These are phyloP conservation scores for Pachyuromys duprasi DNA, from an alignment of 2,797 vertebrate genomes.

Conservation along the genomic window DNA sequence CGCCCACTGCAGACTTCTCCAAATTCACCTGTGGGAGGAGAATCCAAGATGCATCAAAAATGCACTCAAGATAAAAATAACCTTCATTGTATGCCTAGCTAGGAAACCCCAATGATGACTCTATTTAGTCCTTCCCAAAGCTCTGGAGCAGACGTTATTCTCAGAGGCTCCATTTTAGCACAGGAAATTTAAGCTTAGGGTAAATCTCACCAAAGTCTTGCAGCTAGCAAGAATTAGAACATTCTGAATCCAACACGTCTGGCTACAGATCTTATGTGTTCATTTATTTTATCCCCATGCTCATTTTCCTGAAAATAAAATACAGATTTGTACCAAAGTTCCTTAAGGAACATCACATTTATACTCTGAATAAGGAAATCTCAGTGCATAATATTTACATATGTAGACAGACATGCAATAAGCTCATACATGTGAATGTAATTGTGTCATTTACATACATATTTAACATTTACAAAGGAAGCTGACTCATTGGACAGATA, in stretches of 20 bases:
- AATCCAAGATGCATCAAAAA: constrained; percentile 8
- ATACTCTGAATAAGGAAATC: background rate
- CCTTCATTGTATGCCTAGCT: background rate
- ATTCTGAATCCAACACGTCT: background rate
- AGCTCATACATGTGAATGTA: background rate
- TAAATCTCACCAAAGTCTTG: background rate
- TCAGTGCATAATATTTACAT: background rate
- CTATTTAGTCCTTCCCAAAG: background rate
- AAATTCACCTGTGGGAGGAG: constrained; percentile 92
- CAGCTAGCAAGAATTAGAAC: background rate
- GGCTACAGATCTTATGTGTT: background rate
- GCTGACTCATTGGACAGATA: constrained; percentile 47
- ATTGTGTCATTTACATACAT: background rate
- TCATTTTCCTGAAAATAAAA: background rate
- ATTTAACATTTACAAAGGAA: constrained; percentile 51
- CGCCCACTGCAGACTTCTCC: constrained; percentile 98
- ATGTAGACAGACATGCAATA: background rate
- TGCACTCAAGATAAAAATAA: background rate
- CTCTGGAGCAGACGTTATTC: background rate
- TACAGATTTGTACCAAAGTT: background rate
- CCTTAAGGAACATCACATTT: background rate
- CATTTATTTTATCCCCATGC: background rate
- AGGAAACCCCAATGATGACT: background rate
- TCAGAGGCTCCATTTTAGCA: background rate
- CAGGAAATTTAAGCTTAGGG: background rate